phyloP scores from a whole-genome alignment of 2,113 vertebrate genomes.

The Elanoides forficatus region DNA sequence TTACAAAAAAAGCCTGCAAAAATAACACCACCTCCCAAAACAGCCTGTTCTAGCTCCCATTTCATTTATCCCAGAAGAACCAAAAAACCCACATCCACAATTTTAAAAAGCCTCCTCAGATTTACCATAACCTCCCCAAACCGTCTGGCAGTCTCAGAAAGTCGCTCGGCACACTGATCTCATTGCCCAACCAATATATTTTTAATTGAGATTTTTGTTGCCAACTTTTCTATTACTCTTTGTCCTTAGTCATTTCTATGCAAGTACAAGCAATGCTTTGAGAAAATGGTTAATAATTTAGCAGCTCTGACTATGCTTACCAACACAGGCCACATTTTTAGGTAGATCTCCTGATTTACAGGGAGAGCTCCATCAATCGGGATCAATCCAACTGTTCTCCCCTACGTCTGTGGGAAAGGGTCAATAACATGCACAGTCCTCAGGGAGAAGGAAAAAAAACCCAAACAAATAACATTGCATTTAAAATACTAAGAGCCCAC shows the following conservation, averaged over 20 bases:
- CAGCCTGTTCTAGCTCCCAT: neutral
- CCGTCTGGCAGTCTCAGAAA: neutral
- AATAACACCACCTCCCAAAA: neutral
- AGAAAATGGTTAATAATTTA: neutral
- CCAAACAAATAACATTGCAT: accelerated
- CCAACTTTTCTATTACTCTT: neutral
- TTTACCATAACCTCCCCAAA: neutral
- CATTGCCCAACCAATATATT: accelerated
- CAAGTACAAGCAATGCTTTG: neutral
- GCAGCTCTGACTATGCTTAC: neutral
- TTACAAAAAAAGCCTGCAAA: slow-evolving; percentile 12
- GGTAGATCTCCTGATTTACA: neutral
- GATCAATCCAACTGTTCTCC: neutral
- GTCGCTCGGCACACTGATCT: neutral
- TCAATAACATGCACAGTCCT: neutral
- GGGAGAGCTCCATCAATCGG: neutral
- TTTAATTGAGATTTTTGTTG: neutral
- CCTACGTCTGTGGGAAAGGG: accelerated
- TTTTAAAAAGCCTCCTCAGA: neutral
- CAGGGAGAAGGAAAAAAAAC: neutral
- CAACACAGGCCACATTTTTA: neutral
- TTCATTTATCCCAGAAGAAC: neutral
- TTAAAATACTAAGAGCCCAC: neutral
- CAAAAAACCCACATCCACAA: neutral
- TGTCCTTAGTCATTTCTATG: neutral